A percentile compares a stretch with the other conserved stretches of the same genome.
phyloP scores from a whole-genome alignment of 92 coral and sea anemone species.

The Parazoanthus swiftii region DNA sequence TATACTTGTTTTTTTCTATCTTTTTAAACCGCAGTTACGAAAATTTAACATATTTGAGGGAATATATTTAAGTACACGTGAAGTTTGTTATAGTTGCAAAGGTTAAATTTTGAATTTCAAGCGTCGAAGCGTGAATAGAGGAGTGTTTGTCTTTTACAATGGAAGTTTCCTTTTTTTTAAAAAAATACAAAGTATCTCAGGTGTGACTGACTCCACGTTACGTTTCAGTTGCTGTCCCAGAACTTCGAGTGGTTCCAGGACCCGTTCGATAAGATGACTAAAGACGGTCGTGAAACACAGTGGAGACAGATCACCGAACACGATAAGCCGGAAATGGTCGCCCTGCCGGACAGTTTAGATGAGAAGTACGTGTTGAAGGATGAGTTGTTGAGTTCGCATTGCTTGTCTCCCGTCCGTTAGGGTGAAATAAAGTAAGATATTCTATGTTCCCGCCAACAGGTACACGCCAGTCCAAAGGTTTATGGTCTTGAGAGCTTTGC shows the following conservation, averaged over 20 bases:
- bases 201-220: background rate
- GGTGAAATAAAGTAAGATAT: no score
- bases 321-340: slow-evolving; percentile 95
- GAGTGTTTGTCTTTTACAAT: no score
- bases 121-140: no score
- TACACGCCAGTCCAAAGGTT: slow-evolving; percentile 90
- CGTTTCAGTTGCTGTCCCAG: slow-evolving; percentile 73
- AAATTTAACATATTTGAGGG: no score
- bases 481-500: slow-evolving; percentile 92
- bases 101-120: no score
- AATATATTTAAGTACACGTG: no score
- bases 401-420: background rate
- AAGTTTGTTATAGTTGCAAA: no score
- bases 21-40: no score
- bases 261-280: slow-evolving; percentile 96
- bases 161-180: no score
- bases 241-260: slow-evolving; percentile 99
- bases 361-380: slow-evolving; percentile 73
- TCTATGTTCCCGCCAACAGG: slow-evolving; percentile 42
- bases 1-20: no score
- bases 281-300: slow-evolving; percentile 98
- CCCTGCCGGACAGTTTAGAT: slow-evolving; percentile 91
- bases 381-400: no score
- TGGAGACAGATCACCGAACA: slow-evolving; percentile 99
- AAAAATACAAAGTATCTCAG: no score